Evolutionary conservation across 2,797 vertebrate genomes (phyloP).

Genomic region (Lepidocolaptes lacrymiger): DNA sequence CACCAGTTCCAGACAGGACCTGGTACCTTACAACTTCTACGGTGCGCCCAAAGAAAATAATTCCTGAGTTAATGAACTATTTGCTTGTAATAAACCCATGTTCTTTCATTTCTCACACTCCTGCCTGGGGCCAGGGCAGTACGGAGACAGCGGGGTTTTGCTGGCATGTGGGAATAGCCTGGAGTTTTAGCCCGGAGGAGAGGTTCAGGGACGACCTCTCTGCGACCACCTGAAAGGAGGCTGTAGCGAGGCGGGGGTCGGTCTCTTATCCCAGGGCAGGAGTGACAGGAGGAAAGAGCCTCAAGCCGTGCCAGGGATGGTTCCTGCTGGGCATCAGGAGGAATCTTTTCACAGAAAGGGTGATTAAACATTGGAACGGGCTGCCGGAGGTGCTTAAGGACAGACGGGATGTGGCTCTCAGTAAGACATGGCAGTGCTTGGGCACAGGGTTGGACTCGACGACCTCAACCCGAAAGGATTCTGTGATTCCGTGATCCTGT

Average conservation of each 20-base stretch:
- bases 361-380: too few relatives aligned
- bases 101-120: too few relatives aligned
- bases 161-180: rapidly evolving
- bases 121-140: rapidly evolving
- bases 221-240: background rate
- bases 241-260: rapidly evolving
- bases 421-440: rapidly evolving
- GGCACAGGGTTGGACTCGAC: background rate
- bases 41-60: too few relatives aligned
- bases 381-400: too few relatives aligned
- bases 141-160: background rate
- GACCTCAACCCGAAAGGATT: background rate
- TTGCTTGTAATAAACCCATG: too few relatives aligned
- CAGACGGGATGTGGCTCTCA: background rate
- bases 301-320: background rate
- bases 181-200: background rate
- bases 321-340: background rate
- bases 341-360: background rate
- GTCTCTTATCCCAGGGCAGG: background rate
- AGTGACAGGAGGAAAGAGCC: background rate
- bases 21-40: too few relatives aligned
- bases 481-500: background rate
- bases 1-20: too few relatives aligned
- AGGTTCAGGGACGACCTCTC: background rate
- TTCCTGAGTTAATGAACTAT: too few relatives aligned